Evolutionary conservation across 2,113 vertebrate species (phyloP).

Genomic region (Suncus etruscus): DNA sequence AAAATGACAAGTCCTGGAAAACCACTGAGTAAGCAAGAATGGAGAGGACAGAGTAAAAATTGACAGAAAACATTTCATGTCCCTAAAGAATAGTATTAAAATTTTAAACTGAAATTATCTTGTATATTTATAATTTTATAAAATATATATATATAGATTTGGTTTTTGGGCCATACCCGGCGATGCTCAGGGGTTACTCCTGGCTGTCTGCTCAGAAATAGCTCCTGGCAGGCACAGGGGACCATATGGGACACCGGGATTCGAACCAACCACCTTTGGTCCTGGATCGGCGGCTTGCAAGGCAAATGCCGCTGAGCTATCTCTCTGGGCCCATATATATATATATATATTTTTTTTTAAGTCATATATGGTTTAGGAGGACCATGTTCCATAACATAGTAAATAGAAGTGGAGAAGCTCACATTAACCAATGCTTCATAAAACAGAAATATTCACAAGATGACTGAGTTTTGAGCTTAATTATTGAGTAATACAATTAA

Average conservation of each 20-base stretch:
- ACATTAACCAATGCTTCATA: neutral
- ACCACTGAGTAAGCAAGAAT: neutral
- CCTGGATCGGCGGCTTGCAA: too few species aligned
- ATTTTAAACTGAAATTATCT: neutral
- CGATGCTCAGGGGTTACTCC: too few species aligned
- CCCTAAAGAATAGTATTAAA: neutral
- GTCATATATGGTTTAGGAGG: neutral
- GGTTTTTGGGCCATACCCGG: too few species aligned
- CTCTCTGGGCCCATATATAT: too few species aligned
- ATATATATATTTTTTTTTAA: too few species aligned
- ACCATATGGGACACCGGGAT: too few species aligned
- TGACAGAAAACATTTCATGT: neutral
- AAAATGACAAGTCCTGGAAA: neutral
- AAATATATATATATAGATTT: neutral
- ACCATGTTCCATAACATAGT: neutral
- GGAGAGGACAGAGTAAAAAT: neutral
- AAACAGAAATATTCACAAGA: neutral
- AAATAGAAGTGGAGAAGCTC: conserved; percentile 5
- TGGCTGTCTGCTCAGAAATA: too few species aligned
- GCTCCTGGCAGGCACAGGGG: too few species aligned
- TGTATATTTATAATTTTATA: neutral
- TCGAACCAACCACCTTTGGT: too few species aligned
- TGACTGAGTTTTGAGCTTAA: neutral
- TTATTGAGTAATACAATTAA: neutral
- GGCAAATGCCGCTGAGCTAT: too few species aligned